phyloP scores from a whole-genome alignment of 2,888 invertebrate genomes.

The Neuroscelio doddi region DNA sequence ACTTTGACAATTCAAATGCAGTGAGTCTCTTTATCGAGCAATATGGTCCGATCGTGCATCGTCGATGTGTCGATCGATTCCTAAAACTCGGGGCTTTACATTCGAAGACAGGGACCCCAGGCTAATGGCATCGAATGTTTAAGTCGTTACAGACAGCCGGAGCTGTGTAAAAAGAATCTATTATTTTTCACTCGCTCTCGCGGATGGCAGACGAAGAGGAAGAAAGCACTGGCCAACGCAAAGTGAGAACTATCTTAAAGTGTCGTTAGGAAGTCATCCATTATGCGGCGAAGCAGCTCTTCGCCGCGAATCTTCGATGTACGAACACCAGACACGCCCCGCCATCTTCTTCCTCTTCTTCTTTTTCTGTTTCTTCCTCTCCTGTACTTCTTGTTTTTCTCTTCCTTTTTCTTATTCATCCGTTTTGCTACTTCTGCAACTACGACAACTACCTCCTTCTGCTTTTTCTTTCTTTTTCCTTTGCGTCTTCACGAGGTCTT shows the following conservation, averaged over 20 bases:
- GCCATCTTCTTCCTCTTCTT: conserved; percentile 22
- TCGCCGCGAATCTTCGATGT: conserved; percentile 55
- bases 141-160: conserved; percentile 48
- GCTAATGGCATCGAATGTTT: conserved; percentile 50
- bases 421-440: conserved; percentile 33
- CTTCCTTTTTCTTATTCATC: no score
- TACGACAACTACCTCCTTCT: conserved; percentile 30
- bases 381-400: conserved; percentile 33
- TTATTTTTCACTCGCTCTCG: conserved; percentile 56
- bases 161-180: conserved; percentile 55
- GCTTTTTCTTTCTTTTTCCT: conserved; percentile 9
- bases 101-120: conserved; percentile 14
- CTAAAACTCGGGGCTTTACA: background rate
- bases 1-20: no score
- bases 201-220: conserved; percentile 20
- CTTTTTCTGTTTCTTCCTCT: conserved; percentile 10
- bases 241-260: conserved; percentile 66
- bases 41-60: conserved; percentile 8
- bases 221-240: conserved; percentile 49
- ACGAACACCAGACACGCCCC: conserved; percentile 57
- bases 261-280: conserved; percentile 69
- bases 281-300: conserved; percentile 63
- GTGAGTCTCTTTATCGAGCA: conserved; percentile 13
- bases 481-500: no score
- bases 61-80: conserved; percentile 20